Conservation (phyloP, 2,113 vertebrate genomes). For the Podarcis raffonei region DNA sequence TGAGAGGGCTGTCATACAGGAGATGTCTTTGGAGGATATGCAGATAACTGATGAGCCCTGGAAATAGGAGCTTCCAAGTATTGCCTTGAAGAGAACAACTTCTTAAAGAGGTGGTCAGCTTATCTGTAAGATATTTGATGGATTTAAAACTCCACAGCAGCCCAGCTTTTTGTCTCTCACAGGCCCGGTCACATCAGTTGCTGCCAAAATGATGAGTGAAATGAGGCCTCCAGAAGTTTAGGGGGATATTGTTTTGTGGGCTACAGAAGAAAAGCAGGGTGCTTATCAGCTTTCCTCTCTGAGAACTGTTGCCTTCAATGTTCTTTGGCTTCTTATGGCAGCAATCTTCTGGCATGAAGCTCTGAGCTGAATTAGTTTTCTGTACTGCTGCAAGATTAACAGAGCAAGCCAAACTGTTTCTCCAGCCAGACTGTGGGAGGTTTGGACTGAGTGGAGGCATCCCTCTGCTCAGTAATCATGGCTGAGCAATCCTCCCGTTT, state of each 20-base stretch:
- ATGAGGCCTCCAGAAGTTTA: neutral
- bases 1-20: constrained; percentile 32
- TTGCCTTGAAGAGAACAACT: too few species aligned
- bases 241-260: neutral
- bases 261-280: neutral
- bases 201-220: neutral
- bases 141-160: neutral
- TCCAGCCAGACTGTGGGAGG: too few species aligned
- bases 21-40: neutral
- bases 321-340: neutral
- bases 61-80: neutral
- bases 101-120: neutral
- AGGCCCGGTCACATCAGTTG: neutral
- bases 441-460: too few species aligned
- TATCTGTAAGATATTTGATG: neutral
- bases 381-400: neutral
- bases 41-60: constrained; percentile 15
- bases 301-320: neutral
- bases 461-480: too few species aligned
- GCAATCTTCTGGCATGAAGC: neutral
- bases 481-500: too few species aligned
- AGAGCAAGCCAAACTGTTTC: neutral
- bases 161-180: neutral
- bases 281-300: neutral
- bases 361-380: neutral